Evolutionary conservation across 2,797 vertebrate species (phyloP), one percentile per base, ranked within the genome.

Genomic region (Falco rusticolus): DNA sequence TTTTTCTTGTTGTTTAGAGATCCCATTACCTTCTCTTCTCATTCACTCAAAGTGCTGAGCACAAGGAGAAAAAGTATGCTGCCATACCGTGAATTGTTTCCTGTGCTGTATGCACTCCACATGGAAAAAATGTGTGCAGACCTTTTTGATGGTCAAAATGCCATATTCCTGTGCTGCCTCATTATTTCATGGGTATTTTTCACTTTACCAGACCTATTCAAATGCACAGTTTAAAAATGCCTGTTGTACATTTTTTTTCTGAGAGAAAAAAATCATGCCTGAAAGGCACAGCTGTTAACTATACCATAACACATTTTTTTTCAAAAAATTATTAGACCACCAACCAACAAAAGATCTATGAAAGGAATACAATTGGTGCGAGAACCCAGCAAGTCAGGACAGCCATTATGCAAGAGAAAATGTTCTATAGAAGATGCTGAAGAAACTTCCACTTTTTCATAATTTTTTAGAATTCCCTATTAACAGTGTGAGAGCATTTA

Each of bases 101-200:
- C 69, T 71, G 24, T 64, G 70, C 75, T 74, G 15, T 53, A 39
- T 54, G 48, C 34, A 54, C 12, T 80, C 66, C 74, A 79, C 37
- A 21, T 59, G 34, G 81, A 79, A 95, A 94, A 91, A 90, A 70
- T 3, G 8, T 51, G 41, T 75, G 78, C 86, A 87, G 64, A 50
- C 10, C 77, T 92, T 96, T 93, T 25, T 78, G 53, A 74, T 78
- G 31, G 64, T 78, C 68, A 89, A 72, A 85, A 91, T 14, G 10
- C 39, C 71, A 34, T 16, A 87, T 69, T 95, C 71, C 64, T 91
- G 21, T 64, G 53, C 75, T 89, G 50, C 86, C 81, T 92, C 57
- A 61, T 93, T 90, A 93, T 93, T 92, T 79, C 84, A 56, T 10
- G 21, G 56, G 26, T 64, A 48, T 53, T 77, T 94, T 93, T 70